A percentile compares a stretch with the other conserved stretches of the same genome.
These are phyloP conservation scores for Pomacea maculata DNA, from an alignment of 1,140 invertebrate genomes.

Conservation along the genomic window DNA sequence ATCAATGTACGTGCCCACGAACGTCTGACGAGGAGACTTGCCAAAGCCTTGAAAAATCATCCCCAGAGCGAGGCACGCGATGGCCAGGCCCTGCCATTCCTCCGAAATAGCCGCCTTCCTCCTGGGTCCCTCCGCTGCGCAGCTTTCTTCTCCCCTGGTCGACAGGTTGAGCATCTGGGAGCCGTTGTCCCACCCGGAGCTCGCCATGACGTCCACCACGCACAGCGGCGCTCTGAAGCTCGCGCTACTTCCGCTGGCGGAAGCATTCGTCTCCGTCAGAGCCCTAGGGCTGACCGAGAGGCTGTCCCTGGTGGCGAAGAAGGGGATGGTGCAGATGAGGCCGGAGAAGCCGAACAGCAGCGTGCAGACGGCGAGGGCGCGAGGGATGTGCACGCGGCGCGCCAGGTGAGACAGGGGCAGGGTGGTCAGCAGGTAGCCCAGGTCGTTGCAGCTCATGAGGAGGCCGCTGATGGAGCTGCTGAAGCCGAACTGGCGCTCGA, in stretches of 20 bases:
- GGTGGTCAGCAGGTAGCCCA: constrained; percentile 50
- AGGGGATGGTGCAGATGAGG: constrained; percentile 52
- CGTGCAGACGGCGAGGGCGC: constrained; percentile 45
- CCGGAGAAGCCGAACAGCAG: constrained; percentile 51
- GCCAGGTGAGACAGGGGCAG: constrained; percentile 49
- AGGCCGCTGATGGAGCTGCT: constrained; percentile 51
- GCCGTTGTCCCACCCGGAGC: too few relatives aligned
- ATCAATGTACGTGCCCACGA: constrained; percentile 45
- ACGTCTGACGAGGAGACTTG: constrained; percentile 44
- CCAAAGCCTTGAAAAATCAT: constrained; percentile 51
- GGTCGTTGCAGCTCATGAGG: constrained; percentile 56
- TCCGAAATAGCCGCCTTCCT: constrained; percentile 6
- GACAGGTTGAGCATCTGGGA: too few relatives aligned
- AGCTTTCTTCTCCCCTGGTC: too few relatives aligned
- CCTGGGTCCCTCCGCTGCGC: not conserved
- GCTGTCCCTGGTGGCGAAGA: constrained; percentile 34
- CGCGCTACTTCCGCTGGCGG: too few relatives aligned
- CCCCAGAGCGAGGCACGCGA: constrained; percentile 35
- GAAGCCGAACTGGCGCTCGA: constrained; percentile 56
- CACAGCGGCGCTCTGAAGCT: too few relatives aligned
- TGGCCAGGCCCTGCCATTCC: constrained; percentile 25
- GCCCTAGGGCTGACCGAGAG: not conserved
- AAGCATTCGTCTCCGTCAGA: too few relatives aligned
- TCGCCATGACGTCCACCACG: too few relatives aligned
- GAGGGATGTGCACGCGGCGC: constrained; percentile 47